phyloP scores from a whole-genome alignment of 2,888 invertebrate species.

The Sycophila texana region DNA sequence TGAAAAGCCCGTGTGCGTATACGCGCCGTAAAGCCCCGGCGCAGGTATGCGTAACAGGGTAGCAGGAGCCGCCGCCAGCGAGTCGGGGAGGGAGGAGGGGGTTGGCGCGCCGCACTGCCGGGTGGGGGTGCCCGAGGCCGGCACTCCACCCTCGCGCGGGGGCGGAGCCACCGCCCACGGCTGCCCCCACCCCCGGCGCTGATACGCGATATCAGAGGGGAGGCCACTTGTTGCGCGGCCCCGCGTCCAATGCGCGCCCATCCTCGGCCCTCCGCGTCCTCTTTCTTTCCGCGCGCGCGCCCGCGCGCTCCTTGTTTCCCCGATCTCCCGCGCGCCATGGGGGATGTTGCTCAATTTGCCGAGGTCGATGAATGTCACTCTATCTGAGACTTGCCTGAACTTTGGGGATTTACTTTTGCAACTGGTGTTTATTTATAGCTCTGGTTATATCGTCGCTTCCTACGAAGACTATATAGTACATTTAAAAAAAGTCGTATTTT shows the following conservation, averaged over 20 bases:
- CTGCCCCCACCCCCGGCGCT: slow-evolving; percentile 63
- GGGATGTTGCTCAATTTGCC: background rate
- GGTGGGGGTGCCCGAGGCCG: slow-evolving; percentile 59
- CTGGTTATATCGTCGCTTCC: background rate
- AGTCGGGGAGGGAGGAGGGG: slow-evolving; percentile 15
- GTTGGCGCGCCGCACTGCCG: slow-evolving; percentile 43
- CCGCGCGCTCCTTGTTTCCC: too few relatives aligned
- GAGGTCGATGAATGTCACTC: too few relatives aligned
- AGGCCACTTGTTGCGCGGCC: slow-evolving; percentile 70
- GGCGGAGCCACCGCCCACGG: slow-evolving; percentile 73
- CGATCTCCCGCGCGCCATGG: background rate
- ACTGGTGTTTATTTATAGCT: background rate
- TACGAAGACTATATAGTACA: too few relatives aligned
- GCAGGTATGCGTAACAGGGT: slow-evolving; percentile 59
- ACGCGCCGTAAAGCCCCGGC: slow-evolving; percentile 20
- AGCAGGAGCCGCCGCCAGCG: slow-evolving; percentile 54
- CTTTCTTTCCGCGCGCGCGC: too few relatives aligned
- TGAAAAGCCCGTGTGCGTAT: background rate
- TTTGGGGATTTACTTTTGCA: too few relatives aligned
- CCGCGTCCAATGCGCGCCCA: slow-evolving; percentile 34
- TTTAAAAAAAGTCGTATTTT: too few relatives aligned
- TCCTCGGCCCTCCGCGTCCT: too few relatives aligned
- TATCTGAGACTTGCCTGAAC: too few relatives aligned
- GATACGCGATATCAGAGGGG: slow-evolving; percentile 71
- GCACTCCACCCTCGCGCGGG: slow-evolving; percentile 69